Evolutionary conservation across 2,888 invertebrate genomes (phyloP).

Genomic region (Sphinx pinastri): DNA sequence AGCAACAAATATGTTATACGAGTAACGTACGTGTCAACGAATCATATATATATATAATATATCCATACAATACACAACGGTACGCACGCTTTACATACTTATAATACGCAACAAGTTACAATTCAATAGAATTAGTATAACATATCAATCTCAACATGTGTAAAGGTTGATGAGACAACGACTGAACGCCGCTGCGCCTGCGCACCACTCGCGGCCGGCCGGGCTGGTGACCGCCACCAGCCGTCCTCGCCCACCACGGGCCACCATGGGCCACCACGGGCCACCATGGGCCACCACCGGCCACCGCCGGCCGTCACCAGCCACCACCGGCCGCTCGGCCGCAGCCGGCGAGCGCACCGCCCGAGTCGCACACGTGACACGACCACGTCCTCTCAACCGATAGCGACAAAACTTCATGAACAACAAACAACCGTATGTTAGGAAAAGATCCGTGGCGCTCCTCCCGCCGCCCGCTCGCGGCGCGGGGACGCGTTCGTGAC

Average conservation of each 20-base stretch:
- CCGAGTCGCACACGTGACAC: slow-evolving; percentile 27
- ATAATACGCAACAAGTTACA: slow-evolving; percentile 82
- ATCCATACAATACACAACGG: slow-evolving; percentile 41
- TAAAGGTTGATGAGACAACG: slow-evolving; percentile 79
- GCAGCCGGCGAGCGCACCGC: slow-evolving; percentile 32
- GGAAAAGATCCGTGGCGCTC: slow-evolving; percentile 61
- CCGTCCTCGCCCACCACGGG: too few species aligned
- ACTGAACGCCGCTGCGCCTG: slow-evolving; percentile 54
- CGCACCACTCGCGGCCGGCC: slow-evolving; percentile 34
- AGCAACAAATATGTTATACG: slow-evolving; percentile 58
- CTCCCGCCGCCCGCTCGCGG: not conserved
- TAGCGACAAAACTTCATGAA: slow-evolving; percentile 41
- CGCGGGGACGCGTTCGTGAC: slow-evolving; percentile 76
- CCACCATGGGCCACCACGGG: too few species aligned
- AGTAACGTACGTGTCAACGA: slow-evolving; percentile 15
- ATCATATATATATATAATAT: slow-evolving; percentile 21
- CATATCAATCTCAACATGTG: slow-evolving; percentile 84
- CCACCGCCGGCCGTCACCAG: not conserved
- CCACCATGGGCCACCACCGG: too few species aligned
- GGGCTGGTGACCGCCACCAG: not conserved
- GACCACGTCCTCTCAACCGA: slow-evolving; percentile 2
- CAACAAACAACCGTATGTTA: slow-evolving; percentile 58
- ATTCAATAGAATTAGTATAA: slow-evolving; percentile 84
- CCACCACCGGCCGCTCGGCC: slow-evolving; percentile 21
- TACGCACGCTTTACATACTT: slow-evolving; percentile 49